Conservation (phyloP, 2,797 vertebrate species). For the Fistularia tabacaria region DNA sequence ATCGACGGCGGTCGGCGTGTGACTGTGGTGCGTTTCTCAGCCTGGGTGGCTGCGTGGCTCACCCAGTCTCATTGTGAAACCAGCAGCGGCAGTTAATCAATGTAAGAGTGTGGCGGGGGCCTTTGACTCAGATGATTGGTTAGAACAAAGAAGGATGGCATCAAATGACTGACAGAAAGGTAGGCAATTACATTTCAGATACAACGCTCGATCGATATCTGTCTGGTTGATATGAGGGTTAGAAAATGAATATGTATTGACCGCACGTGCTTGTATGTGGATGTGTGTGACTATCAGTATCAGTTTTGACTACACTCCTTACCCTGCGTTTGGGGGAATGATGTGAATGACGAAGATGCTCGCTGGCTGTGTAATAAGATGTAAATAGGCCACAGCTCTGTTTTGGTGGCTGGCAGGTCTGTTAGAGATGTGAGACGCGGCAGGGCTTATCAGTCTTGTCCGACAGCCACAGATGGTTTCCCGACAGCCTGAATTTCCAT, state of each 20-base stretch:
- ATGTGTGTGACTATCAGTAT: background rate
- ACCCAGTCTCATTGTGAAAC: conserved; percentile 36
- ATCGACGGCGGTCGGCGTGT: conserved; percentile 7
- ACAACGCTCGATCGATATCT: conserved; percentile 39
- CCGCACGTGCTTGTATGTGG: background rate
- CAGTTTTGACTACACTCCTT: background rate
- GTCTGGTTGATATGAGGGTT: conserved; percentile 30
- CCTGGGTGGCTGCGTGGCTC: conserved; percentile 1
- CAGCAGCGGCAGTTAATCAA: conserved; percentile 54
- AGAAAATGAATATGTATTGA: conserved; percentile 15
- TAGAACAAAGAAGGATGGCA: conserved; percentile 26
- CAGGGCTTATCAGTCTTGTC: conserved; percentile 31
- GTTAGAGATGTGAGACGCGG: conserved; percentile 14
- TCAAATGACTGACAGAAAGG: conserved; percentile 41
- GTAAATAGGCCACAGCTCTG: conserved; percentile 33
- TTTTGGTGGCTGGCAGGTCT: conserved; percentile 13
- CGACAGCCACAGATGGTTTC: conserved; percentile 37
- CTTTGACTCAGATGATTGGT: conserved; percentile 32
- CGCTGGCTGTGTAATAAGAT: conserved; percentile 22
- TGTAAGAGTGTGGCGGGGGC: conserved; percentile 29
- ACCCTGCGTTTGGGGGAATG: background rate
- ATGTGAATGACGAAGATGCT: background rate
- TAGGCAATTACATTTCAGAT: conserved; percentile 34
- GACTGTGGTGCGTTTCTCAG: conserved; percentile 1
- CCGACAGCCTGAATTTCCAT: conserved; percentile 13